Evolutionary conservation across 2,888 invertebrate species (phyloP).

Genomic region (Lochmaea crataegi): DNA sequence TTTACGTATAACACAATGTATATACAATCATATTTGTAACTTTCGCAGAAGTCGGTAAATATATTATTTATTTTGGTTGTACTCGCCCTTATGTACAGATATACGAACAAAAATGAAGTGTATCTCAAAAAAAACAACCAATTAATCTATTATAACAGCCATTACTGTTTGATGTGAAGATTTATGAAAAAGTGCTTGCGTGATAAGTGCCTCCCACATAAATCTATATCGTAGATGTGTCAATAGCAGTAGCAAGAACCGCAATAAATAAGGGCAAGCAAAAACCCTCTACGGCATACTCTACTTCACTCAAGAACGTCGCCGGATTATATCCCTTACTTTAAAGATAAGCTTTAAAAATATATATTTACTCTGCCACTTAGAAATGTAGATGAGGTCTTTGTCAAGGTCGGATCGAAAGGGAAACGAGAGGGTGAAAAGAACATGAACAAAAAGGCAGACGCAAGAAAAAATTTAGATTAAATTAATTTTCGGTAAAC

Average conservation of each 20-base stretch:
- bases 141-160: constrained; percentile 19
- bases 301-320: constrained; percentile 41
- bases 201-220: constrained; percentile 53
- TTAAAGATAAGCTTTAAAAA: constrained; percentile 46
- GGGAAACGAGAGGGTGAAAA: background rate
- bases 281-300: constrained; percentile 44
- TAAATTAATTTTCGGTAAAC: too few relatives aligned
- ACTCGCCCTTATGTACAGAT: background rate
- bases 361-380: constrained; percentile 43
- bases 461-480: background rate
- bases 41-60: too few relatives aligned
- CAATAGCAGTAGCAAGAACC: constrained; percentile 61
- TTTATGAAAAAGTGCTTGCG: constrained; percentile 46
- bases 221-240: constrained; percentile 58
- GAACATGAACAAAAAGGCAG: background rate
- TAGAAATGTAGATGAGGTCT: constrained; percentile 47
- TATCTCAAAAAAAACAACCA: background rate
- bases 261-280: constrained; percentile 60
- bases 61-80: too few relatives aligned
- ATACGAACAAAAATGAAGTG: background rate
- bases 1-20: too few relatives aligned
- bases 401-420: constrained; percentile 3
- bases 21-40: too few relatives aligned
- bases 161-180: constrained; percentile 18
- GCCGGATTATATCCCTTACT: constrained; percentile 46